Conservation (phyloP, 1,140 invertebrate species). For the Eriosoma lanigerum region DNA sequence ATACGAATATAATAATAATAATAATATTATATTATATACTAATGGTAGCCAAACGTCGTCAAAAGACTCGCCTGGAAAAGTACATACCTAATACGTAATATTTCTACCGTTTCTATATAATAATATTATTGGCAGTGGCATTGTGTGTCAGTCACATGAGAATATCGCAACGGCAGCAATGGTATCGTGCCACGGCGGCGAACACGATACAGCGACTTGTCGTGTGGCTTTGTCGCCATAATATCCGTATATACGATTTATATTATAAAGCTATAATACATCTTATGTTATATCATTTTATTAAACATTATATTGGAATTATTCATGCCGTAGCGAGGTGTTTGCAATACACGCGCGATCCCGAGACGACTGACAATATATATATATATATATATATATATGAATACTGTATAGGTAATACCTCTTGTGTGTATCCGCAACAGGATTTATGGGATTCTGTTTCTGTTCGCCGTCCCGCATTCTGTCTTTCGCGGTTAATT, state of each 20-base stretch:
- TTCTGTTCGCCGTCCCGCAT: neutral
- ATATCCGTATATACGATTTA: no score
- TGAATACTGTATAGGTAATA: neutral
- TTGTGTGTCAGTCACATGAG: neutral
- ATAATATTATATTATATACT: no score
- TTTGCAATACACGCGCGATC: neutral
- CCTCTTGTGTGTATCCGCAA: neutral
- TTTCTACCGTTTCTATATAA: no score
- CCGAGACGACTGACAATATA: conserved; percentile 2
- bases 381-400: neutral
- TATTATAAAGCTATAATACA: no score
- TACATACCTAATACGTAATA: no score
- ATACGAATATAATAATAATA: no score
- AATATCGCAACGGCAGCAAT: no score
- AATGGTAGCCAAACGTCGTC: no score
- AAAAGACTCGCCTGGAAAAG: no score
- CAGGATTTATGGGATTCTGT: conserved; percentile 35
- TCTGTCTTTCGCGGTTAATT: conserved; percentile 23
- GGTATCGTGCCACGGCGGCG: no score
- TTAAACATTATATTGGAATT: conserved; percentile 1
- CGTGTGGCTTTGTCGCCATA: no score
- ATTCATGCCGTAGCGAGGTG: conserved; percentile 3
- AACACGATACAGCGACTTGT: no score
- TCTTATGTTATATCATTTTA: neutral
- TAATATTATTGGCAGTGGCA: neutral